Evolutionary conservation across 1,140 invertebrate genomes (phyloP).

Genomic region (Diachasmimorpha longicaudata): DNA sequence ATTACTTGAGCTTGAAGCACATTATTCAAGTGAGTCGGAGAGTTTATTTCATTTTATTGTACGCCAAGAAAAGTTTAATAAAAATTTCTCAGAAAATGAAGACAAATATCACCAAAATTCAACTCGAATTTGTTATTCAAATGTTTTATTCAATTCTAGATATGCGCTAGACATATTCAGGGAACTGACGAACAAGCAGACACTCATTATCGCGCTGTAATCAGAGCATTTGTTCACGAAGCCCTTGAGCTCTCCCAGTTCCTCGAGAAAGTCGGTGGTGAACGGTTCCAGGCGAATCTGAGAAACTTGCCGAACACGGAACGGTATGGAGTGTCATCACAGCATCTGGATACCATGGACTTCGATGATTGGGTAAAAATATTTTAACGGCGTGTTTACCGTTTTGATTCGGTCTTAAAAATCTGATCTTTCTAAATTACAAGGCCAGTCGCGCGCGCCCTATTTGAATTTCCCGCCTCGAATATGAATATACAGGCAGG

Average conservation of each 20-base stretch:
- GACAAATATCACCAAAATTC: not conserved
- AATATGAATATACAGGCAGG: no score
- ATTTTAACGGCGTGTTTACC: not conserved
- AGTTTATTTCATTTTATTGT: not conserved
- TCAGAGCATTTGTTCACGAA: constrained; percentile 88
- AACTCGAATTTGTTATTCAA: no score
- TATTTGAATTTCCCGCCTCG: no score
- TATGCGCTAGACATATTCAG: constrained; percentile 73
- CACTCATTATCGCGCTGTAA: constrained; percentile 89
- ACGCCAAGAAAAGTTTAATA: no score
- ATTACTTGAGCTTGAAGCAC: constrained; percentile 30
- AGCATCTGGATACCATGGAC: constrained; percentile 77
- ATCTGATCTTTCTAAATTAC: no score
- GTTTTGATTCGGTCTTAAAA: no score
- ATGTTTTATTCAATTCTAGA: constrained; percentile 53
- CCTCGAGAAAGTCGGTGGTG: constrained; percentile 76
- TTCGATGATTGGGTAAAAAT: constrained; percentile 84
- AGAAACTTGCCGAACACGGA: constrained; percentile 24
- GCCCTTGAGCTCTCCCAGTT: constrained; percentile 88
- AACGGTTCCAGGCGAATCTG: constrained; percentile 50
- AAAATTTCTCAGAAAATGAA: no score
- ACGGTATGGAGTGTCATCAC: constrained; percentile 64
- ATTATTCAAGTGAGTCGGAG: constrained; percentile 24
- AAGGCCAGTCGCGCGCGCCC: no score
- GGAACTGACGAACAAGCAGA: constrained; percentile 68